A percentile compares a stretch with the other conserved stretches of the same genome.
phyloP scores from a whole-genome alignment of 2,113 vertebrate species.

The Vanacampus margaritifer region DNA sequence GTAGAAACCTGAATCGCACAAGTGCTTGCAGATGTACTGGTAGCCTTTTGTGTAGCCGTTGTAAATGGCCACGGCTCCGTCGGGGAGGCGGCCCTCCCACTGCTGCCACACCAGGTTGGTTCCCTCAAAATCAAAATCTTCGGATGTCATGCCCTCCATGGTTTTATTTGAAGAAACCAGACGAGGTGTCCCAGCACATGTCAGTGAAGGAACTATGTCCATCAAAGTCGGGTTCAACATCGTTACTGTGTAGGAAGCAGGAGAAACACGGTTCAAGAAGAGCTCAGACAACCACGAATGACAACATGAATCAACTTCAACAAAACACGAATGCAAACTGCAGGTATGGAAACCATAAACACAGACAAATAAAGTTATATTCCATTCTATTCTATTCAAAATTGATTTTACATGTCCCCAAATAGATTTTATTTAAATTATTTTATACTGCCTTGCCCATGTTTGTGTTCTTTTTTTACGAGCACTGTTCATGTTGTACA shows the following conservation, averaged over 20 bases:
- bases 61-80: slow-evolving; percentile 44
- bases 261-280: background rate
- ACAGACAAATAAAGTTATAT: no score
- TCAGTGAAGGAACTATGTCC: background rate
- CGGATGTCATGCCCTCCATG: accelerated
- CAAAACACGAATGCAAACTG: background rate
- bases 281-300: background rate
- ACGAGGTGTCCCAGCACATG: background rate
- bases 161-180: background rate
- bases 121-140: background rate
- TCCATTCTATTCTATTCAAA: no score
- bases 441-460: no score
- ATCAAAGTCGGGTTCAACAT: background rate
- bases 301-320: background rate
- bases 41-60: slow-evolving; percentile 32
- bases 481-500: no score
- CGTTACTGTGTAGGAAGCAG: background rate
- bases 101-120: slow-evolving; percentile 49
- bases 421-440: no score
- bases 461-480: no score
- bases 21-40: slow-evolving; percentile 52
- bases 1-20: slow-evolving; percentile 49
- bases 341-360: no score
- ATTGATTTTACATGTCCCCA: no score
- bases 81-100: slow-evolving; percentile 40